phyloP scores from a whole-genome alignment of 1,140 invertebrate species.

The Pemphigus obesinymphae region DNA sequence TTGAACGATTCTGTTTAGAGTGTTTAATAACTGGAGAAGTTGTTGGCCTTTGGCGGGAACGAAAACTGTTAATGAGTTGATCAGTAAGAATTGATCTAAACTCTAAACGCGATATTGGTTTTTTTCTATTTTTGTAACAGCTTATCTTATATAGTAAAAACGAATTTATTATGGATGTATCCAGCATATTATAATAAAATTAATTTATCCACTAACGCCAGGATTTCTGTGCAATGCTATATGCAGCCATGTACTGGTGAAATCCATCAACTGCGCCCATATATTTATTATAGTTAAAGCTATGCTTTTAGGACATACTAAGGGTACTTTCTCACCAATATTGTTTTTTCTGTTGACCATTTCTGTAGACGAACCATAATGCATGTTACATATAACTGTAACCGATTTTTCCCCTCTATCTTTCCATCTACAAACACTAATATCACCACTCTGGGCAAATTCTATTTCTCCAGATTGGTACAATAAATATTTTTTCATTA shows the following conservation, averaged over 20 bases:
- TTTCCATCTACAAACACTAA: not conserved
- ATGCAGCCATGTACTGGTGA: not conserved
- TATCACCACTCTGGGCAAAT: not conserved
- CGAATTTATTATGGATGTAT: not conserved
- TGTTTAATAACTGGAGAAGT: no score
- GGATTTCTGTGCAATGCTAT: not conserved
- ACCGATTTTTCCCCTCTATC: not conserved
- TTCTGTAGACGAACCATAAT: not conserved
- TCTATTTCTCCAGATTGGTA: not conserved
- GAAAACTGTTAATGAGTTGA: not conserved
- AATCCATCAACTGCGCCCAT: not conserved
- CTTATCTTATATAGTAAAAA: not conserved
- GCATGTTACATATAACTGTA: not conserved
- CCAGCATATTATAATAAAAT: not conserved
- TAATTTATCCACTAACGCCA: not conserved
- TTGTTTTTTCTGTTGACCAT: not conserved
- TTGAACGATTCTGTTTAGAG: not conserved
- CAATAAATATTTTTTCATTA: not conserved
- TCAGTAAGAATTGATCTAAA: not conserved
- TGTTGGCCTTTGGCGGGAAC: not conserved
- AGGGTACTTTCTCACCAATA: not conserved
- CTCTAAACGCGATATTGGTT: not conserved
- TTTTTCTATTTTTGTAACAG: not conserved
- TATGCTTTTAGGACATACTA: not conserved
- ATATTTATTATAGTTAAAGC: not conserved